phyloP scores from a whole-genome alignment of 2,113 vertebrate genomes.

The Tapirus terrestris region DNA sequence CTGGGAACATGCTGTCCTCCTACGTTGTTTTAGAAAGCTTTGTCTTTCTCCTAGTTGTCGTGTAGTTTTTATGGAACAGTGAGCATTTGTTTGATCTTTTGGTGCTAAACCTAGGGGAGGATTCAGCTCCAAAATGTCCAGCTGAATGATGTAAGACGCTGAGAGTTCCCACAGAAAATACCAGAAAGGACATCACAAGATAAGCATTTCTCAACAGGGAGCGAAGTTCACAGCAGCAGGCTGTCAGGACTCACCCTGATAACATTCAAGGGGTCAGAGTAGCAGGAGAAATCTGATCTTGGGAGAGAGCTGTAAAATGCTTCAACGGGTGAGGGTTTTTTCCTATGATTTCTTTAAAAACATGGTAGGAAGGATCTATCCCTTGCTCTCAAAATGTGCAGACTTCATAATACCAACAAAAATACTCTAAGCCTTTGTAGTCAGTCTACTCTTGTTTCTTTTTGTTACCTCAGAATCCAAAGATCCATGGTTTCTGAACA shows the following conservation, averaged over 20 bases:
- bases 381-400: background rate
- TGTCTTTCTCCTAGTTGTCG: background rate
- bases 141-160: background rate
- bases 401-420: background rate
- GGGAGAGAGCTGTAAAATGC: background rate
- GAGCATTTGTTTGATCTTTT: slow-evolving; percentile 9
- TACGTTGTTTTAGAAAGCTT: background rate
- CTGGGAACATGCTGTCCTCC: background rate
- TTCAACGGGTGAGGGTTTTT: background rate
- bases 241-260: background rate
- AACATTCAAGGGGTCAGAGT: background rate
- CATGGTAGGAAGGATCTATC: background rate
- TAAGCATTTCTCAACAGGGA: background rate
- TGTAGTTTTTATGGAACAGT: background rate
- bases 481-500: background rate
- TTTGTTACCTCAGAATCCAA: background rate
- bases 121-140: background rate
- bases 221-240: slow-evolving; percentile 1
- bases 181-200: background rate
- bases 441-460: background rate
- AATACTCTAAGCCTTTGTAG: background rate
- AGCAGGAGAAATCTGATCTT: background rate
- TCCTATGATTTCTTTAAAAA: background rate
- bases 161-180: background rate
- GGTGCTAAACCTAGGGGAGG: background rate